phyloP scores from a whole-genome alignment of 2,113 vertebrate genomes.

The Alethe castanea region DNA sequence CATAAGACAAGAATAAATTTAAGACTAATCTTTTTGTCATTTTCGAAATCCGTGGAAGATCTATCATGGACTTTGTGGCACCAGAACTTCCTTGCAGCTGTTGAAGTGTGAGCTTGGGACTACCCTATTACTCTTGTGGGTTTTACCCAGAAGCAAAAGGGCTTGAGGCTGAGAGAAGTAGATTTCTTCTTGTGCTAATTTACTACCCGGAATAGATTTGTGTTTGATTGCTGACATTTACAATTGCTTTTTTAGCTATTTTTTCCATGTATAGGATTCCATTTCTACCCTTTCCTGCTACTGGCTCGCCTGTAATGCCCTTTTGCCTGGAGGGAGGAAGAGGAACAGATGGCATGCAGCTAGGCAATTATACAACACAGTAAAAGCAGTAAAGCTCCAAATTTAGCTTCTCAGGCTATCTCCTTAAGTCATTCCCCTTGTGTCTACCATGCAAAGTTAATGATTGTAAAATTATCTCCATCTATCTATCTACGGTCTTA shows the following conservation, averaged over 20 bases:
- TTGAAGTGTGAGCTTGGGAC: background rate
- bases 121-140: background rate
- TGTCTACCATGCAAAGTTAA: background rate
- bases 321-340: slow-evolving; percentile 36
- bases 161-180: background rate
- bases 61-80: background rate
- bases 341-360: slow-evolving; percentile 24
- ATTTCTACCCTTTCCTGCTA: background rate
- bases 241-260: slow-evolving; percentile 10
- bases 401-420: slow-evolving; percentile 16
- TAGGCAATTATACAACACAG: slow-evolving; percentile 17
- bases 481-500: background rate
- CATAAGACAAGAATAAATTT: background rate
- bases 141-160: background rate
- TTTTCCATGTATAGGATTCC: background rate
- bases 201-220: background rate
- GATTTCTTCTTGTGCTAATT: background rate
- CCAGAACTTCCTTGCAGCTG: background rate
- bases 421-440: slow-evolving; percentile 15
- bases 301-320: background rate
- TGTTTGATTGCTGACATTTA: background rate
- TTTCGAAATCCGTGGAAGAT: background rate
- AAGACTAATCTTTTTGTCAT: background rate
- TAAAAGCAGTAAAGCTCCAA: slow-evolving; percentile 3
- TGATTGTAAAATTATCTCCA: background rate